Percentiles rank a stretch among this genome's conserved stretches.
These are phyloP conservation scores for Drosophila austrosaltans DNA, from an alignment of 2,888 invertebrate species.

Conservation along the genomic window DNA sequence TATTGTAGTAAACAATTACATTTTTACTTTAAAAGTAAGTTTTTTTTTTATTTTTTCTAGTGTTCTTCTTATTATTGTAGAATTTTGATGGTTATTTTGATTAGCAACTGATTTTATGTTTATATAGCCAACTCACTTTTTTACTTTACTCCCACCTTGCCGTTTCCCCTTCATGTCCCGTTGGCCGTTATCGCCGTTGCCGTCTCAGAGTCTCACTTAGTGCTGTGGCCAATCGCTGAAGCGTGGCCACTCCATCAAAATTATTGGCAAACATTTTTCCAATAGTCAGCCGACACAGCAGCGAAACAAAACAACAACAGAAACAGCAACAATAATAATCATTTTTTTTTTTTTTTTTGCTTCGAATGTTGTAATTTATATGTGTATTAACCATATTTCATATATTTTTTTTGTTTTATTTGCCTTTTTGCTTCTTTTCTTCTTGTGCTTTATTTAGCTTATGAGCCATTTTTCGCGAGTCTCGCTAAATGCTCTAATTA, in stretches of 20 bases:
- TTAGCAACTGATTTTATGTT: not conserved
- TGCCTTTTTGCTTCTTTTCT: slow-evolving; percentile 28
- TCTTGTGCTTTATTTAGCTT: slow-evolving; percentile 29
- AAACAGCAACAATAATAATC: slow-evolving; percentile 15
- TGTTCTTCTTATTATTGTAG: no score
- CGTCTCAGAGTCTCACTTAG: slow-evolving; percentile 37
- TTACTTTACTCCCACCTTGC: not conserved
- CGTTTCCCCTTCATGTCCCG: slow-evolving; percentile 1
- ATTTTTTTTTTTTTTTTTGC: slow-evolving; percentile 23
- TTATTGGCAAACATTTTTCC: slow-evolving; percentile 73
- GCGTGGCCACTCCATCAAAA: slow-evolving; percentile 65
- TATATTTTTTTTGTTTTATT: slow-evolving; percentile 19
- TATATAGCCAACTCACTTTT: not conserved
- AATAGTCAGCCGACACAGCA: slow-evolving; percentile 51
- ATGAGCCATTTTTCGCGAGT: slow-evolving; percentile 48
- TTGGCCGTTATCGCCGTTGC: slow-evolving; percentile 14
- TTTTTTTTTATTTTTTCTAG: no score
- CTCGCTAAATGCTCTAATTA: slow-evolving; percentile 69
- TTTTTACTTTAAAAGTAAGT: no score
- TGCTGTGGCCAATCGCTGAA: slow-evolving; percentile 67
- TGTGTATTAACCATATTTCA: slow-evolving; percentile 48
- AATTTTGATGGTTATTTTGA: no score
- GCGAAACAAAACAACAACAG: slow-evolving; percentile 12
- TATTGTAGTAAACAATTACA: no score
- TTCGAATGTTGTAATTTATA: slow-evolving; percentile 71